Conservation (phyloP, 2,113 vertebrate species). For the Neomonachus schauinslandi region DNA sequence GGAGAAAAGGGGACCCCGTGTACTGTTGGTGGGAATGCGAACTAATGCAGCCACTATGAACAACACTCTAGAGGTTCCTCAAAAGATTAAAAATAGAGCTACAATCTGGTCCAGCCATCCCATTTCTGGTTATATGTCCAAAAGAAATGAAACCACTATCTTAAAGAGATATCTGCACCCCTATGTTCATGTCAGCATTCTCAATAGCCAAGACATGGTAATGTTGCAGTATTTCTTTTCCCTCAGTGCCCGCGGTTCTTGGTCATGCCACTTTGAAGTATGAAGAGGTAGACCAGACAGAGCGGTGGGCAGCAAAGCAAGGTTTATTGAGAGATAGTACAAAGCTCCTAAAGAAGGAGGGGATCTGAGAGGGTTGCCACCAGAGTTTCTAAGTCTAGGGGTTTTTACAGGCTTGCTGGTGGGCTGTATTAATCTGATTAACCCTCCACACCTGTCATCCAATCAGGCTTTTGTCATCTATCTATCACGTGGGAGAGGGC, state of each 20-base stretch:
- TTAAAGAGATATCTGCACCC: neutral
- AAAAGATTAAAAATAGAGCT: neutral
- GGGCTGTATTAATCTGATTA: neutral
- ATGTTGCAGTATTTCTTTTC: neutral
- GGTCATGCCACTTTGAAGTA: neutral
- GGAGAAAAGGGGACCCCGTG: neutral
- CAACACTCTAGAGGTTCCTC: neutral
- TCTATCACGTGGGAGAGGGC: neutral
- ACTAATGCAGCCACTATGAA: neutral
- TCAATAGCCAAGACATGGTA: neutral
- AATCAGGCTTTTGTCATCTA: neutral
- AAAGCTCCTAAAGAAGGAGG: neutral
- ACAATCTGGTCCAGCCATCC: neutral
- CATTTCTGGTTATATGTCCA: neutral
- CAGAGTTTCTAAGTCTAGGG: neutral
- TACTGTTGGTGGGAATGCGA: neutral
- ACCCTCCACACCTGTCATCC: neutral
- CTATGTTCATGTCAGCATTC: neutral
- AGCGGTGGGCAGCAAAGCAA: neutral
- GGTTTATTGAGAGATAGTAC: neutral
- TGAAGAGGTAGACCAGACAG: neutral
- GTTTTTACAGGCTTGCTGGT: neutral
- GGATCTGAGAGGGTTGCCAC: neutral
- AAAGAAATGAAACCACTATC: neutral
- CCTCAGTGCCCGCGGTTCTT: neutral